These are phyloP conservation scores for Drosophila kanapiae DNA, from an alignment of 1,140 invertebrate species.

Conservation along the genomic window DNA sequence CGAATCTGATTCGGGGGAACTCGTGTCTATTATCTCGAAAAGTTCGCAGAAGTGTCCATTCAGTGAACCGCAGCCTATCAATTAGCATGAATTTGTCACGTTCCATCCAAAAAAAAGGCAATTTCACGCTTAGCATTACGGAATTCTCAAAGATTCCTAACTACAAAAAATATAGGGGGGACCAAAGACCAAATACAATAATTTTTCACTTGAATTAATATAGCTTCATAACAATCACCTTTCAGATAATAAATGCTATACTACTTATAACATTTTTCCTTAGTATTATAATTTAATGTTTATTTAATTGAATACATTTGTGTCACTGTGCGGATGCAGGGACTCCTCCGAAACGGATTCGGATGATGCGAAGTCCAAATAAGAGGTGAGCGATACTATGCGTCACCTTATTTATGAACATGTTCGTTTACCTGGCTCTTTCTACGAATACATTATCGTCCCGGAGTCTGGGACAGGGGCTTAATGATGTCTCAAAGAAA, in stretches of 20 bases:
- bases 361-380: slow-evolving; percentile 20
- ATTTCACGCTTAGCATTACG: slow-evolving; percentile 2
- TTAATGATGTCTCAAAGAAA: slow-evolving; percentile 5
- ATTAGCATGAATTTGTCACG: slow-evolving; percentile 34
- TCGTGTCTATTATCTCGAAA: slow-evolving; percentile 10
- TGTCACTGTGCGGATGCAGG: slow-evolving; percentile 29
- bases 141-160: not conserved
- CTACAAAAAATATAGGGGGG: not conserved
- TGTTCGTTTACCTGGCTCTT: slow-evolving; percentile 29
- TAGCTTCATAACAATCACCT: not conserved
- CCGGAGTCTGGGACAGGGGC: slow-evolving; percentile 9
- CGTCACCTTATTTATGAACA: slow-evolving; percentile 35
- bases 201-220: too few species aligned
- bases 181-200: too few species aligned
- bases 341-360: slow-evolving; percentile 31
- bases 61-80: slow-evolving; percentile 27
- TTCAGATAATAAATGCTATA: too few species aligned
- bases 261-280: too few species aligned
- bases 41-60: slow-evolving; percentile 34
- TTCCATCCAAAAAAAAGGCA: not conserved
- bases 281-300: not conserved
- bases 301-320: not conserved
- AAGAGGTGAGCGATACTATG: slow-evolving; percentile 31
- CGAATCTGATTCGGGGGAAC: slow-evolving; percentile 23
- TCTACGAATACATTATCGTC: slow-evolving; percentile 27